Conservation (phyloP, 2,113 vertebrate species). For the Microcebus lehilahytsara region DNA sequence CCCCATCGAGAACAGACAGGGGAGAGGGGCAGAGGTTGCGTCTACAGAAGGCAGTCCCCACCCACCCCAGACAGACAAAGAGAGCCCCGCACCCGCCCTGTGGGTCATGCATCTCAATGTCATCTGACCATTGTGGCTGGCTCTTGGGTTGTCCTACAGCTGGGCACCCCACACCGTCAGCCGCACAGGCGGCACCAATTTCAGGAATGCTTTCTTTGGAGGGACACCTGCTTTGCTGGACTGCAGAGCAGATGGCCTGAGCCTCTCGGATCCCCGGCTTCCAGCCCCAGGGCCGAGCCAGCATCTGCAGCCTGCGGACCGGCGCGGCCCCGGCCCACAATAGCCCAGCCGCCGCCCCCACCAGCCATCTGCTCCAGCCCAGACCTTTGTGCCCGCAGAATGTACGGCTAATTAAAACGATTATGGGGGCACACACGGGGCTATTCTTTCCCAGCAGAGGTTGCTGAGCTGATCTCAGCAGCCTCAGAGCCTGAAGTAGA, state of each 20-base stretch:
- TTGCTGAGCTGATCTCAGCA: neutral
- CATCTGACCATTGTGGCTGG: constrained; percentile 53
- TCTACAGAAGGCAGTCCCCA: neutral
- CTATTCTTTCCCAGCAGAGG: neutral
- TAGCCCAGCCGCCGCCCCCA: constrained; percentile 51
- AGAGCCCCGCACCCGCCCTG: neutral
- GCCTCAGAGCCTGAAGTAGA: accelerated
- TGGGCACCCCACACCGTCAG: constrained; percentile 31
- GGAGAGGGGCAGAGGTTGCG: constrained; percentile 56
- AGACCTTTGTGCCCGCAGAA: constrained; percentile 78
- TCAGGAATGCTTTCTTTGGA: constrained; percentile 61
- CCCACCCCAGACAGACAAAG: constrained; percentile 67
- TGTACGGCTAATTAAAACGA: constrained; percentile 82
- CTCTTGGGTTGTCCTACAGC: constrained; percentile 59
- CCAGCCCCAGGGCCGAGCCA: neutral
- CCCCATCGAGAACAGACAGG: neutral
- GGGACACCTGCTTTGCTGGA: constrained; percentile 66
- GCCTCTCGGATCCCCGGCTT: constrained; percentile 58
- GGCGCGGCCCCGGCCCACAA: constrained; percentile 58
- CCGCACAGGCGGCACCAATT: neutral
- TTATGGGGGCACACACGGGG: neutral
- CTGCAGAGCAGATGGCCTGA: constrained; percentile 82
- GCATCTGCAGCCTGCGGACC: constrained; percentile 77
- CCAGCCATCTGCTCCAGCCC: constrained; percentile 83
- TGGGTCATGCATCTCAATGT: neutral